Percentiles rank a stretch among this genome's conserved stretches.
Conservation (phyloP, 2,888 invertebrate genomes). For the Panopea generosa region DNA sequence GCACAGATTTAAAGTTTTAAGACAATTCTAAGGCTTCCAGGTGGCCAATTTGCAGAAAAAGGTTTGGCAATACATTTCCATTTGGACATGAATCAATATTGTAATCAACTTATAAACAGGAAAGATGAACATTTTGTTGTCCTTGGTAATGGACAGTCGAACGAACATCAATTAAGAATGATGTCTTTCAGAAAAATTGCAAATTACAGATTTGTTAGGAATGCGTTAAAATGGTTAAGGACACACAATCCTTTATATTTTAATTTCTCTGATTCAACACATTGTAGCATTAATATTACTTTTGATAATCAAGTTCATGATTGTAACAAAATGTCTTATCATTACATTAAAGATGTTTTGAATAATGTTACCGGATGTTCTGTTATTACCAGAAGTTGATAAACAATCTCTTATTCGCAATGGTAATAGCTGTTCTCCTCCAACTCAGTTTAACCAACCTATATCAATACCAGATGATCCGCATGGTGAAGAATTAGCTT, state of each 20-base stretch:
- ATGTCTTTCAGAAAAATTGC: slow-evolving; percentile 15
- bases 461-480: slow-evolving; percentile 14
- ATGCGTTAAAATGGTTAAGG: slow-evolving; percentile 42
- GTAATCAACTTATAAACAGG: background rate
- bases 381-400: slow-evolving; percentile 37
- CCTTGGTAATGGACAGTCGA: background rate
- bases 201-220: slow-evolving; percentile 7
- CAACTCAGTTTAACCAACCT: slow-evolving; percentile 24
- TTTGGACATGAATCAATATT: too few relatives aligned
- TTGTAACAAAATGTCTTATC: too few relatives aligned
- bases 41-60: slow-evolving; percentile 55
- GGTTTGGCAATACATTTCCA: too few relatives aligned
- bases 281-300: background rate
- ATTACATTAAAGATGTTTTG: slow-evolving; percentile 1
- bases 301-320: background rate
- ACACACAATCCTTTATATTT: slow-evolving; percentile 37
- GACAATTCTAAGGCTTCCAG: slow-evolving; percentile 40
- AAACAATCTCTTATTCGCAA: background rate
- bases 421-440: slow-evolving; percentile 7
- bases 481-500: too few relatives aligned
- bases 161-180: background rate
- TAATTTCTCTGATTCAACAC: slow-evolving; percentile 12
- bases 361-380: slow-evolving; percentile 25
- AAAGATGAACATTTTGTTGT: slow-evolving; percentile 22
- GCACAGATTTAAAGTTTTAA: slow-evolving; percentile 36